These are phyloP conservation scores for Dolichoris vasculosae DNA, from an alignment of 1,140 invertebrate genomes.

Conservation along the genomic window DNA sequence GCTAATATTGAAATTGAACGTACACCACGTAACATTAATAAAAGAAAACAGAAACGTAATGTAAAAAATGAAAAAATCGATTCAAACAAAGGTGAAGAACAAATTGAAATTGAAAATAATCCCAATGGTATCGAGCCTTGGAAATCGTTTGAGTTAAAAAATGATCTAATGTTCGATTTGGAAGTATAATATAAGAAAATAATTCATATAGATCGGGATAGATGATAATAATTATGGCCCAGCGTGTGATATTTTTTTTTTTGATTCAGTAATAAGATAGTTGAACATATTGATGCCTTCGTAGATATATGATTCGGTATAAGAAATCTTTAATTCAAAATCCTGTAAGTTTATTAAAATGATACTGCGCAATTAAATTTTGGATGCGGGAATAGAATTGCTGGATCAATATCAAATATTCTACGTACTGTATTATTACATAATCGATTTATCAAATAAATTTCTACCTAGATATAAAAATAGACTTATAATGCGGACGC, in stretches of 20 bases:
- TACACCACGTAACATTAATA: conserved; percentile 53
- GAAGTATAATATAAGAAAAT: conserved; percentile 64
- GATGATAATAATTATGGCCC: not conserved
- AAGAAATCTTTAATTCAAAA: conserved; percentile 21
- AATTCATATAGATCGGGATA: not conserved
- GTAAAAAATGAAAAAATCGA: conserved; percentile 21
- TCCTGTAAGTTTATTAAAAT: conserved; percentile 6
- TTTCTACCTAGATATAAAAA: conserved; percentile 49
- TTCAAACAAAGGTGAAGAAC: conserved; percentile 41
- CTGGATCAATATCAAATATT: conserved; percentile 51
- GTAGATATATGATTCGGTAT: conserved; percentile 32
- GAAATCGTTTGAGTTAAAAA: conserved; percentile 64
- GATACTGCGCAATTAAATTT: conserved; percentile 38
- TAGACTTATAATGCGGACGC: conserved; percentile 34
- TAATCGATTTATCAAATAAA: conserved; percentile 48
- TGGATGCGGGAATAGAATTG: conserved; percentile 47
- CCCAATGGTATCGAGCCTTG: conserved; percentile 38
- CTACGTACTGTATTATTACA: conserved; percentile 40
- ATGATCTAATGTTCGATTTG: conserved; percentile 71
- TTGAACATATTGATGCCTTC: conserved; percentile 40
- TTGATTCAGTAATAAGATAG: conserved; percentile 43
- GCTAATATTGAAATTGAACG: conserved; percentile 61
- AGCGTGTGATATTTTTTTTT: conserved; percentile 48
- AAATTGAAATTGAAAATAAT: conserved; percentile 49
- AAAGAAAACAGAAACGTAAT: conserved; percentile 54